Conservation (phyloP, 2,888 invertebrate species). For the Orchesellides sinensis region DNA sequence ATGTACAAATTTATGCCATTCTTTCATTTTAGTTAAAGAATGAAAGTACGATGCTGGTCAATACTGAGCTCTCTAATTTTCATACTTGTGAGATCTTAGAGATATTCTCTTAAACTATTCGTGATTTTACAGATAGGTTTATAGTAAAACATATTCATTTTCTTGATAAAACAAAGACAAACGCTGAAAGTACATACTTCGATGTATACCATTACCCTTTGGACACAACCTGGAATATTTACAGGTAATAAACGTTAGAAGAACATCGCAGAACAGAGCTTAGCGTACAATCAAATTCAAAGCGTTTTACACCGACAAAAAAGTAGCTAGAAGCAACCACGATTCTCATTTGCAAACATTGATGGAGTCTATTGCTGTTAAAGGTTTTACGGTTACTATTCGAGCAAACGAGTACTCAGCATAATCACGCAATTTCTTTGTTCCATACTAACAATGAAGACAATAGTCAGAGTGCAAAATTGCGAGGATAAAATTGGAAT, state of each 20-base stretch:
- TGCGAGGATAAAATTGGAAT: constrained; percentile 24
- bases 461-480: constrained; percentile 37
- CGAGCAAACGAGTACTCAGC: constrained; percentile 31
- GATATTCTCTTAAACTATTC: constrained; percentile 34
- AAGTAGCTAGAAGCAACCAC: constrained; percentile 13
- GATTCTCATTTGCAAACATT: constrained; percentile 24
- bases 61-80: too few relatives aligned
- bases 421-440: constrained; percentile 55
- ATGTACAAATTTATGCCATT: constrained; percentile 37
- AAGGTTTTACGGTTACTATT: constrained; percentile 47
- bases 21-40: too few relatives aligned
- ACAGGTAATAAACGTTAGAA: not conserved
- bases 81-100: constrained; percentile 17
- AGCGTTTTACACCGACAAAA: too few relatives aligned
- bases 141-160: too few relatives aligned
- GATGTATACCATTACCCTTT: too few relatives aligned
- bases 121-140: too few relatives aligned
- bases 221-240: not conserved
- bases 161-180: too few relatives aligned
- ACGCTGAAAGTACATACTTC: too few relatives aligned
- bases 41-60: too few relatives aligned
- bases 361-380: constrained; percentile 20
- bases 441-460: constrained; percentile 43
- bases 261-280: too few relatives aligned
- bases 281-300: too few relatives aligned